Evolutionary conservation across 2,113 vertebrate genomes (phyloP).

Genomic region (Apteryx owenii): DNA sequence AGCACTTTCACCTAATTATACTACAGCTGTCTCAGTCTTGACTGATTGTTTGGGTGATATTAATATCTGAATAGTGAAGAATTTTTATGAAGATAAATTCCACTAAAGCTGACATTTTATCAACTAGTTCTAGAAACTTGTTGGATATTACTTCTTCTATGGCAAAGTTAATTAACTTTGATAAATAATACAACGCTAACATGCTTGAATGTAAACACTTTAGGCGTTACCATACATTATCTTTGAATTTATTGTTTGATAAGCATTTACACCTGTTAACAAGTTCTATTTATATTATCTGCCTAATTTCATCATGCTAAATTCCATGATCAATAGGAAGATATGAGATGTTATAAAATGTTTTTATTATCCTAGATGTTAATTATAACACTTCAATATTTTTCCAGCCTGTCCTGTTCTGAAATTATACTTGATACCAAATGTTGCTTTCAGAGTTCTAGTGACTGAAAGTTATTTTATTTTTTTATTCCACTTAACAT

Average conservation of each 20-base stretch:
- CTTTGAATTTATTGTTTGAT: slow-evolving; percentile 1
- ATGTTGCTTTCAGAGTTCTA: not conserved
- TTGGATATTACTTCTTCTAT: not conserved
- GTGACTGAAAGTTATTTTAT: not conserved
- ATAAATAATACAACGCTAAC: slow-evolving; percentile 1
- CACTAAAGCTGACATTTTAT: slow-evolving; percentile 22
- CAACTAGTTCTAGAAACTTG: not conserved
- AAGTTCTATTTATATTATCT: not conserved
- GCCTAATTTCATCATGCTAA: not conserved
- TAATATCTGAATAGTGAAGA: not conserved
- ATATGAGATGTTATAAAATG: not conserved
- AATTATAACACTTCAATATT: not conserved
- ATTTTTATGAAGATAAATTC: slow-evolving; percentile 43
- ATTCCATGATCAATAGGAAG: not conserved
- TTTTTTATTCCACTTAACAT: not conserved
- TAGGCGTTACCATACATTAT: not conserved
- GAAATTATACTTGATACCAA: not conserved
- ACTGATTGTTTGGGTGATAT: not conserved
- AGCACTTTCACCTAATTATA: not conserved
- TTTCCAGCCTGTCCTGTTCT: not conserved
- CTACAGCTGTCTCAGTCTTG: not conserved
- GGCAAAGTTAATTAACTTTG: slow-evolving; percentile 12
- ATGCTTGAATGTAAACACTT: slow-evolving; percentile 7
- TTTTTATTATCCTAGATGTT: not conserved
- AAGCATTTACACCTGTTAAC: not conserved